phyloP scores from a whole-genome alignment of 2,113 vertebrate species.

The Carassius carassius region DNA sequence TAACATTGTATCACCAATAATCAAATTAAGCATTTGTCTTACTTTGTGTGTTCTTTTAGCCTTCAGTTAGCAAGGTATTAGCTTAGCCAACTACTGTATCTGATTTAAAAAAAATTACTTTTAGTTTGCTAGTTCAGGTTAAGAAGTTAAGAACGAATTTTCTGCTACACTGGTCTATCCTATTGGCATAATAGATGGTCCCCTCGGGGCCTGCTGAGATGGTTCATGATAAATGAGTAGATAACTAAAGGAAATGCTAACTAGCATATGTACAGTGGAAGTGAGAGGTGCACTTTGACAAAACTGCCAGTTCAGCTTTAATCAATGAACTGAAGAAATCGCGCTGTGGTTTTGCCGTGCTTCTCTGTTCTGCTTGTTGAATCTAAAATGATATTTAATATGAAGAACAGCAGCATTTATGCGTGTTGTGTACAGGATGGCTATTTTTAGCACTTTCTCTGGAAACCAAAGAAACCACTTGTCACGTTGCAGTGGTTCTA shows the following conservation, averaged over 20 bases:
- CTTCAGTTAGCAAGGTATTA: no score
- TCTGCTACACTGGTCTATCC: no score
- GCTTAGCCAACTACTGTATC: no score
- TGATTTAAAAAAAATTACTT: no score
- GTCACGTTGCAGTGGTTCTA: background rate
- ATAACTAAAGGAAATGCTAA: slow-evolving; percentile 10
- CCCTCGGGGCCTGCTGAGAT: background rate
- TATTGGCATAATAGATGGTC: background rate
- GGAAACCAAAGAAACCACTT: background rate
- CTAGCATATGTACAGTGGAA: background rate
- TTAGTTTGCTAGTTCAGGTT: no score
- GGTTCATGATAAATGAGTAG: background rate
- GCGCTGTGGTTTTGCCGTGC: background rate
- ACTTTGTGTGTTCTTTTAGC: no score
- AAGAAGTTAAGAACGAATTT: no score
- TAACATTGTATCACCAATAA: no score
- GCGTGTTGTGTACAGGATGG: background rate
- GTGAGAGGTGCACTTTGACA: background rate
- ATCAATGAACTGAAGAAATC: slow-evolving; percentile 5
- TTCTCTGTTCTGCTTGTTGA: background rate
- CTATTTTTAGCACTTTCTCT: background rate
- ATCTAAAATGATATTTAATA: background rate
- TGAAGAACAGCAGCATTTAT: background rate
- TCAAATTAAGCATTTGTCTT: no score
- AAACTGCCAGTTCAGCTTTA: slow-evolving; percentile 10